Evolutionary conservation across 2,797 vertebrate genomes (phyloP).

Genomic region (Coregonus suidteri): DNA sequence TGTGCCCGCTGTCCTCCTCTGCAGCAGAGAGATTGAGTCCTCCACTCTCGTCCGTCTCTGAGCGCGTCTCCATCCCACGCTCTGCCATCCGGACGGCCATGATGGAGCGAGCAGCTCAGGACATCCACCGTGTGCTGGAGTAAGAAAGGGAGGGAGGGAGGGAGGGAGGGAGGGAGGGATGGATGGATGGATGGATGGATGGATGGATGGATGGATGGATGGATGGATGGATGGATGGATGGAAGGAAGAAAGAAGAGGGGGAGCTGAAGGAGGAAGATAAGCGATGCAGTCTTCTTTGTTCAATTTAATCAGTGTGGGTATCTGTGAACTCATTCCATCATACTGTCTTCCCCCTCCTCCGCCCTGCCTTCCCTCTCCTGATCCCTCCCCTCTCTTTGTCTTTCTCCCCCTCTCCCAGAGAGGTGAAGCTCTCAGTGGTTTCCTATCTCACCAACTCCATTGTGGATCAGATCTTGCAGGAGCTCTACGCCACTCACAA

Average conservation of each 20-base stretch:
- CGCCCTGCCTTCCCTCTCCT: not conserved
- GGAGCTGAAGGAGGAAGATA: not conserved
- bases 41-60: constrained; percentile 83
- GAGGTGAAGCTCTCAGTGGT: constrained; percentile 91
- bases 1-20: constrained; percentile 84
- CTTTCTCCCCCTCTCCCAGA: constrained; percentile 57
- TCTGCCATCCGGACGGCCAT: constrained; percentile 84
- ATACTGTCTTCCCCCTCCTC: not conserved
- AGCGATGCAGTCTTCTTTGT: not conserved
- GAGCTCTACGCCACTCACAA: constrained; percentile 90
- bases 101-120: constrained; percentile 88
- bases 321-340: not conserved
- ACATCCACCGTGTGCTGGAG: constrained; percentile 89
- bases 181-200: not conserved
- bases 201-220: not conserved
- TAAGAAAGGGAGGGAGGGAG: constrained; percentile 61
- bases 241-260: not conserved
- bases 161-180: not conserved
- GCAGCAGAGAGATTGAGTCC: constrained; percentile 84
- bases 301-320: not conserved
- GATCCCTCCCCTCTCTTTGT: not conserved
- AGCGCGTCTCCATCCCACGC: constrained; percentile 87
- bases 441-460: constrained; percentile 90
- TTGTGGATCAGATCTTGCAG: constrained; percentile 90
- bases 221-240: not conserved